Percentiles rank a stretch among this genome's conserved stretches.
Conservation (phyloP, 2,888 invertebrate genomes). For the Labia minor region DNA sequence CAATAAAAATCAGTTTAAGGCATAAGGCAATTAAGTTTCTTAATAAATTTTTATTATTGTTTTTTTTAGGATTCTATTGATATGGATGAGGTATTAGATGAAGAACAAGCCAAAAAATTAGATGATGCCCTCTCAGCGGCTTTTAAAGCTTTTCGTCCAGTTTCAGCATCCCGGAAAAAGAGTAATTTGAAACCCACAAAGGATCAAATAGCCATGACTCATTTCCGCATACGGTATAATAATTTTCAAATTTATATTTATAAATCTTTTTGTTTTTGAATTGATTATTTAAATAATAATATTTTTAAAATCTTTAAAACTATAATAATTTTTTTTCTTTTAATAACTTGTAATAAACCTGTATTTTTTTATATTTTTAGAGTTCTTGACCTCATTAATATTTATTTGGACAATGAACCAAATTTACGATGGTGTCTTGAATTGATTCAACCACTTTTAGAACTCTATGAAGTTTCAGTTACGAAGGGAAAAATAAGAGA, state of each 20-base stretch:
- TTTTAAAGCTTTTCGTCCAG: constrained; percentile 26
- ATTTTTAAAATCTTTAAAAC: too few species aligned
- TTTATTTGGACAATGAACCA: background rate
- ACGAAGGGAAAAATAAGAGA: background rate
- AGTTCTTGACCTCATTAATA: background rate
- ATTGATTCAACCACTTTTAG: background rate
- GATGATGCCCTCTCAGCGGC: constrained; percentile 34
- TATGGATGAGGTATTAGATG: constrained; percentile 31
- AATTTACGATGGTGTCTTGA: background rate
- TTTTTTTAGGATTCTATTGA: constrained; percentile 29
- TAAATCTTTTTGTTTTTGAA: too few species aligned
- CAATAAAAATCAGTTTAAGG: too few species aligned
- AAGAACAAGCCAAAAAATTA: constrained; percentile 34
- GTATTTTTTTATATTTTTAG: background rate
- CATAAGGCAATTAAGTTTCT: too few species aligned
- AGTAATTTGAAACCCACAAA: background rate
- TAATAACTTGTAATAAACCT: background rate
- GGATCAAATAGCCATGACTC: background rate
- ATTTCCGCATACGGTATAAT: background rate
- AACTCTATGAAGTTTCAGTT: background rate
- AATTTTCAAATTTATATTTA: too few species aligned
- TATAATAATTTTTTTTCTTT: too few species aligned
- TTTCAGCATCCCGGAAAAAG: background rate
- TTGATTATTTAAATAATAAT: too few species aligned
- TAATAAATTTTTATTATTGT: too few species aligned